Base-by-base conservation (phyloP, 2,797 vertebrate species). In the Periparus ater region DNA sequence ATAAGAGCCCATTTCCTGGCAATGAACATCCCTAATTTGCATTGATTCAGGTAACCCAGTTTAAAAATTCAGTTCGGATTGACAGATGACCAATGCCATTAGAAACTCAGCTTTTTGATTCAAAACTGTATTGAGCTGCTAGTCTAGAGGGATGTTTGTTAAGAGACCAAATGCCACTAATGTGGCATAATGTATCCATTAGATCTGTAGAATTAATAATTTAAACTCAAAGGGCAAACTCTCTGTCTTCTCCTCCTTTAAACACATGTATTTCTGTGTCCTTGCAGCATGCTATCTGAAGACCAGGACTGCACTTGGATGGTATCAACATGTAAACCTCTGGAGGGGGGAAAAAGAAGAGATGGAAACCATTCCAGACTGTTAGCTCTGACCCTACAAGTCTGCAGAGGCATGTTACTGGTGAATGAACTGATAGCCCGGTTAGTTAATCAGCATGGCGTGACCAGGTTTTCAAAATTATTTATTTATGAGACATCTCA, bases 391-490 rank as follows among this genome's bases (percentile, higher is more conserved):
- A 95, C 75, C 70, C 93, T 97, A 93, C 93, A 80, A 92, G 87
- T 82, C 95, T 96, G 96, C 96, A 97, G 96, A 97, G 97, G 97
- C 97, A 95, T 96, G 96, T 94, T 96, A 93, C 97, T 97, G 97
- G 96, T 88, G 85, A 96, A 94, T 63, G 92, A 97, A 95, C 93
- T 91, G 77, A 73, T 88, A 60, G 73, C 89, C 90, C 79, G 80
- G 48, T 77, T 82, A 96, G 92, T 84, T 88, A 95, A 92, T 93
- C 84, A 78, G 85, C 93, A 94, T 81, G 84, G 75, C 30, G 48
- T 88, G 81, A 94, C 89, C 94, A 88, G 86, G 58, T 94, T 95
- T 82, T 86, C 90, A 90, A 74, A 77, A 45, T 67, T 47, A 84
- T 16, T 76, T 91, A 75, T 90, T 94, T 85, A 32, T 77, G 73